A percentile compares a stretch with the other conserved stretches of the same genome.
These are phyloP conservation scores for Magallana gigas DNA, from an alignment of 1,140 invertebrate species.

Conservation along the genomic window DNA sequence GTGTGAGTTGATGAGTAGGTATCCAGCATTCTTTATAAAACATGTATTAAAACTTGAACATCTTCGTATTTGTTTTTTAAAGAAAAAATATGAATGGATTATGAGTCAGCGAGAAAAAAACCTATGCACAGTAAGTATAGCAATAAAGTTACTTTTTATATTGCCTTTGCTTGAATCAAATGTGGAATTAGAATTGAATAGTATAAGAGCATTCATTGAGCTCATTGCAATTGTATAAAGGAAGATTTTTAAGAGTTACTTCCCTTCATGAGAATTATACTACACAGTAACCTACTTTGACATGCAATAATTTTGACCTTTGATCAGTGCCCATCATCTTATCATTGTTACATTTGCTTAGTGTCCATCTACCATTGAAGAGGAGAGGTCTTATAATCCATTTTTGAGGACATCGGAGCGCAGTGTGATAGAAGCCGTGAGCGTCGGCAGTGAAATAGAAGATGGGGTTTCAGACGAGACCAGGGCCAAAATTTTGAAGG, in stretches of 20 bases:
- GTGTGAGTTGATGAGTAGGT: too few relatives aligned
- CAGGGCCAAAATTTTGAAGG: conserved; percentile 55
- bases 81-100: conserved; percentile 64
- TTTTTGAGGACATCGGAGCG: conserved; percentile 65
- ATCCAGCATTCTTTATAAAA: too few relatives aligned
- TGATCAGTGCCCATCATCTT: too few relatives aligned
- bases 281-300: too few relatives aligned
- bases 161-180: too few relatives aligned
- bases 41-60: background rate
- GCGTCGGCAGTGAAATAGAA: conserved; percentile 45
- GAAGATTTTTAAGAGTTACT: too few relatives aligned
- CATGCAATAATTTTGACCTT: too few relatives aligned
- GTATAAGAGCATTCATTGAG: too few relatives aligned
- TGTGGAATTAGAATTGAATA: too few relatives aligned
- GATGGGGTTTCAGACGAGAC: conserved; percentile 44
- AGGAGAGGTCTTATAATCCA: conserved; percentile 69
- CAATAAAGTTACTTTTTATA: conserved; percentile 1
- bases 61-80: background rate
- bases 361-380: conserved; percentile 68
- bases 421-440: conserved; percentile 55
- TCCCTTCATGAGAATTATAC: too few relatives aligned
- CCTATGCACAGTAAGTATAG: conserved; percentile 65
- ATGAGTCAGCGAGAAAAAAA: conserved; percentile 58
- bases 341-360: conserved; percentile 43
- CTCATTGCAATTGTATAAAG: too few relatives aligned